phyloP scores from a whole-genome alignment of 1,140 invertebrate species.

The Stenopsyche tienmushanensis region DNA sequence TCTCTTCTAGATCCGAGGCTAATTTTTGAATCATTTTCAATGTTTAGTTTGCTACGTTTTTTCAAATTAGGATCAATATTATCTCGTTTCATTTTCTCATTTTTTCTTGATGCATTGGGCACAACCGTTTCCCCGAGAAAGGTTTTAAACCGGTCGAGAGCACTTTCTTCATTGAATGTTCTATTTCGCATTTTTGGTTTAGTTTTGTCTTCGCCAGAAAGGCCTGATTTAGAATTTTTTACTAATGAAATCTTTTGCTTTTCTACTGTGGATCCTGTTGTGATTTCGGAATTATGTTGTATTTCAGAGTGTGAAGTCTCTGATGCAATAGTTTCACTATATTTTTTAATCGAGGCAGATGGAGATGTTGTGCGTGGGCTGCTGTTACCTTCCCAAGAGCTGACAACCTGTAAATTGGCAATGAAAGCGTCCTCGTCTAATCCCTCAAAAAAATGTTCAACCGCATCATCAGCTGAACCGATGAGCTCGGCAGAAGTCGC shows the following conservation, averaged over 20 bases:
- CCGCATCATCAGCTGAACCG: slow-evolving; percentile 12
- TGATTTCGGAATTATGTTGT: no score
- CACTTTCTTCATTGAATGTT: slow-evolving; percentile 10
- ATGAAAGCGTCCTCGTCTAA: slow-evolving; percentile 23
- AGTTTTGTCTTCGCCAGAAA: not conserved
- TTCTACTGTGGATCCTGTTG: no score
- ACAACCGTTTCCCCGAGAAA: not conserved
- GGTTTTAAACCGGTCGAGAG: slow-evolving; percentile 13
- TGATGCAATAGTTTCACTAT: not conserved
- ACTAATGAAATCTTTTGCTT: no score
- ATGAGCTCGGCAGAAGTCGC: no score
- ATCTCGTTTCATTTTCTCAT: no score
- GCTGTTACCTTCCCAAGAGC: not conserved
- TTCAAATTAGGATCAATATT: no score
- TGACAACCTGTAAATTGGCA: slow-evolving; percentile 12
- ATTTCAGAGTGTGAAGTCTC: not conserved
- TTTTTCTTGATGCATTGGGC: not conserved
- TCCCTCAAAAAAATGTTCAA: slow-evolving; percentile 21
- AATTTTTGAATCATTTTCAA: not conserved
- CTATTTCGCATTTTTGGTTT: no score
- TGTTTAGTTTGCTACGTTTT: not conserved
- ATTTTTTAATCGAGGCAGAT: not conserved
- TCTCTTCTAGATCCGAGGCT: slow-evolving; percentile 20
- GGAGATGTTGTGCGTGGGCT: not conserved
- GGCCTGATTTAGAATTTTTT: no score